These are phyloP conservation scores for Callorhinus ursinus DNA, from an alignment of 2,113 vertebrate species.

Conservation along the genomic window DNA sequence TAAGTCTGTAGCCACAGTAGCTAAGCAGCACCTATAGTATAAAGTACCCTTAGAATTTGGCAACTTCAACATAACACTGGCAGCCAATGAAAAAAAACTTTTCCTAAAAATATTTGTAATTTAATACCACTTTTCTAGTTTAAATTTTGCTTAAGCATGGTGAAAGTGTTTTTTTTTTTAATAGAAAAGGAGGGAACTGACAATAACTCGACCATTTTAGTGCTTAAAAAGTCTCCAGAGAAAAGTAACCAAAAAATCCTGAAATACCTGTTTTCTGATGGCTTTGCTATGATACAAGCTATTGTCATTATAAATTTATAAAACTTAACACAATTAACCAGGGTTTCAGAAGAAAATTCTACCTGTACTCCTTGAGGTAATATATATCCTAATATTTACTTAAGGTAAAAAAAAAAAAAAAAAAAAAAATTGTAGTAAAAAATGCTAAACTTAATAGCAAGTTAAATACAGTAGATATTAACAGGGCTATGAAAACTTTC, in stretches of 20 bases:
- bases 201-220: neutral
- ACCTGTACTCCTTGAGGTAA: neutral
- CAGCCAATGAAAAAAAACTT: neutral
- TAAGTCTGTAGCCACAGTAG: neutral
- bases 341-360: neutral
- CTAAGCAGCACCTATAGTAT: neutral
- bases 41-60: neutral
- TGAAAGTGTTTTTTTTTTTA: neutral
- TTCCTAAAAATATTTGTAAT: neutral
- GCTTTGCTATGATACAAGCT: neutral
- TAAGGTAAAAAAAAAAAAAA: neutral
- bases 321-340: neutral
- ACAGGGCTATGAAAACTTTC: neutral
- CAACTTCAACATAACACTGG: neutral
- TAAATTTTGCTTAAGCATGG: neutral
- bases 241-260: conserved; percentile 2
- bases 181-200: neutral
- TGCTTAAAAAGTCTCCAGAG: neutral
- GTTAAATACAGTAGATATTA: neutral
- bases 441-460: neutral
- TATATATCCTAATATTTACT: neutral
- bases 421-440: conserved; percentile 3
- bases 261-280: neutral
- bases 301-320: neutral
- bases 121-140: neutral